Percentiles rank a stretch among this genome's conserved stretches.
Conservation (phyloP, 2,797 vertebrate genomes). For the Halcyon leucocephala region DNA sequence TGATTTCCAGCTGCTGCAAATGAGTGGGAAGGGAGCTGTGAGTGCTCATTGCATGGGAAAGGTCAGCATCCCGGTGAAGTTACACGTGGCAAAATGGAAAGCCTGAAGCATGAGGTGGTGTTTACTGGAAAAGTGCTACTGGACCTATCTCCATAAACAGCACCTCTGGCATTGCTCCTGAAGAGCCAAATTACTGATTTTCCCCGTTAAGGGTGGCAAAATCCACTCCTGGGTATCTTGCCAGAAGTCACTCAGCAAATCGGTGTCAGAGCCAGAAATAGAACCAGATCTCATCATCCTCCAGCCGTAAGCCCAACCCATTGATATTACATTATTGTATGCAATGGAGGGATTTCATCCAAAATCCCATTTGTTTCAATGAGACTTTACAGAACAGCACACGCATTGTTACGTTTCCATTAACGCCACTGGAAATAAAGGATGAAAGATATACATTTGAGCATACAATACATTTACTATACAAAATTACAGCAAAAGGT, state of each 20-base stretch:
- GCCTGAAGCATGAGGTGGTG: background rate
- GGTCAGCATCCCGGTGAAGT: background rate
- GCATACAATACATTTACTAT: conserved; percentile 11
- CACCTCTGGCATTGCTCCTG: background rate
- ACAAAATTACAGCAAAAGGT: conserved; percentile 39
- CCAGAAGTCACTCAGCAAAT: conserved; percentile 12
- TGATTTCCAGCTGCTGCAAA: conserved; percentile 3
- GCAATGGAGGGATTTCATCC: conserved; percentile 25
- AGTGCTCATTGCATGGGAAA: background rate
- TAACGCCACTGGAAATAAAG: conserved; percentile 41
- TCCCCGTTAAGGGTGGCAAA: background rate
- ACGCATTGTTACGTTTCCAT: conserved; percentile 21
- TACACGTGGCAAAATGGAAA: background rate
- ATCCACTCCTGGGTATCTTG: background rate
- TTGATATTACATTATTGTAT: background rate
- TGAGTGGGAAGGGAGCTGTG: background rate
- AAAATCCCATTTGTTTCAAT: background rate
- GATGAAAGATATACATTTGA: conserved; percentile 30
- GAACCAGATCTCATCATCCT: conserved; percentile 23
- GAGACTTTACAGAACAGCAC: conserved; percentile 31
- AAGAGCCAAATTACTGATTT: background rate
- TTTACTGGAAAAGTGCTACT: background rate
- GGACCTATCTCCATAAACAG: background rate
- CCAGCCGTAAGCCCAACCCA: background rate
- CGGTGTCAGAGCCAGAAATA: conserved; percentile 16